Evolutionary conservation across 2,113 vertebrate genomes (phyloP), one percentile per base, ranked within the genome.

Genomic region (Falco punctatus): DNA sequence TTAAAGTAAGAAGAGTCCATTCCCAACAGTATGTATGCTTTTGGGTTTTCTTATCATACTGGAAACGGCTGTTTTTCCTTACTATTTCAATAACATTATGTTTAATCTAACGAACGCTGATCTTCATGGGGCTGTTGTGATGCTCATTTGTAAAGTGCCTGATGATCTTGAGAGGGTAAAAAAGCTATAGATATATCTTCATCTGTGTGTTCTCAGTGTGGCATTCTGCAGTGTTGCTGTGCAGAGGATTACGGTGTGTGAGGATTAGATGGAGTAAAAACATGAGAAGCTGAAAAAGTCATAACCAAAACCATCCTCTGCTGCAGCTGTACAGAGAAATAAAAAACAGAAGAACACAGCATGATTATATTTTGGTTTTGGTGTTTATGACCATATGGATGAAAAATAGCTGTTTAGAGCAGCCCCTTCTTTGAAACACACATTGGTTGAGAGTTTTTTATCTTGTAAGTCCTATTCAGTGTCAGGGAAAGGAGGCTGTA

Each of bases 311-410:
- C 73, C 27, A 54, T 79, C 42, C 67, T 90, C 87, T 87, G 52
- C 44, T 92, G 81, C 71, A 87, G 80, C 66, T 82, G 30, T 59
- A 66, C 7, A 10, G 62, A 80, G 73, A 81, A 72, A 33, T 85
- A 55, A 91, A 90, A 66, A 3, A 30, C 64, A 93, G 49, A 92
- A 70, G 28, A 35, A 35, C 26, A 20, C 46, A 85, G 32, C 9
- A 61, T 89, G 46, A 86, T 88, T 94, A 18, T 49, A 38, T 78
- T 95, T 94, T 81, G 24, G 6, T 22, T 89, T 94, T 85, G 70
- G 32, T 85, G 65, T 30, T 89, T 81, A 30, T 82, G 58, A 54
- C 22, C 51, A 38, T 52, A 69, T 69, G 57, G 28, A 61, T 91
- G 74, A 87, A 84, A 92, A 92, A 69, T 44, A 86, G 27, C 64